Evolutionary conservation across 1,140 invertebrate genomes (phyloP).

Genomic region (Cyrtorhinus lividipennis): DNA sequence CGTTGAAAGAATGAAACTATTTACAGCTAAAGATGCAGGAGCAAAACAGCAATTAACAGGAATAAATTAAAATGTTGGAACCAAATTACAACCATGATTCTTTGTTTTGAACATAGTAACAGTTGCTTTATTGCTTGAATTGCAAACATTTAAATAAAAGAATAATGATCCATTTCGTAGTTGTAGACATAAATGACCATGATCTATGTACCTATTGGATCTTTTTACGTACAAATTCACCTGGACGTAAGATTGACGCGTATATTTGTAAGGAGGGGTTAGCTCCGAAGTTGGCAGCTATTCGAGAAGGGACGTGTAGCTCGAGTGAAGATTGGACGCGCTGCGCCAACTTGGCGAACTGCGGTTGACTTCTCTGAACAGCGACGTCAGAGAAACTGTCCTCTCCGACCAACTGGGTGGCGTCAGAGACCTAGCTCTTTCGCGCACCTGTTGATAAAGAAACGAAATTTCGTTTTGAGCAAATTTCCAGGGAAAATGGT

Average conservation of each 20-base stretch:
- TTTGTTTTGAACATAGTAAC: neutral
- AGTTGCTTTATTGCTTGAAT: neutral
- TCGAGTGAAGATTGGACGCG: neutral
- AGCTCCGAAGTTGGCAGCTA: too few relatives aligned
- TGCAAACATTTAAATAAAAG: too few relatives aligned
- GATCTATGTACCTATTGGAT: too few relatives aligned
- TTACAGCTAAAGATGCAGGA: too few relatives aligned
- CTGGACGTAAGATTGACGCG: too few relatives aligned
- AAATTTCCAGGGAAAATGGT: too few relatives aligned
- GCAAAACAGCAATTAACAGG: too few relatives aligned
- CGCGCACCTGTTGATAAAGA: neutral
- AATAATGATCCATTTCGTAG: too few relatives aligned
- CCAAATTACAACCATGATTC: neutral
- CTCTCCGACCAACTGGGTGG: neutral
- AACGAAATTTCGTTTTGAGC: too few relatives aligned
- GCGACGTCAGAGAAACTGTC: neutral
- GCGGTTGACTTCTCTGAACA: neutral
- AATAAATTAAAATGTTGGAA: neutral
- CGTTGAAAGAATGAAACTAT: neutral
- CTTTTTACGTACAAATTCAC: too few relatives aligned
- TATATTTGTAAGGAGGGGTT: too few relatives aligned
- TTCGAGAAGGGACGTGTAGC: neutral
- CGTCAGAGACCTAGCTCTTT: neutral
- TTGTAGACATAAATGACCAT: too few relatives aligned
- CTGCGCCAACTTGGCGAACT: neutral